Evolutionary conservation across 2,888 invertebrate species (phyloP).

Genomic region (Caenorhabditis afra): DNA sequence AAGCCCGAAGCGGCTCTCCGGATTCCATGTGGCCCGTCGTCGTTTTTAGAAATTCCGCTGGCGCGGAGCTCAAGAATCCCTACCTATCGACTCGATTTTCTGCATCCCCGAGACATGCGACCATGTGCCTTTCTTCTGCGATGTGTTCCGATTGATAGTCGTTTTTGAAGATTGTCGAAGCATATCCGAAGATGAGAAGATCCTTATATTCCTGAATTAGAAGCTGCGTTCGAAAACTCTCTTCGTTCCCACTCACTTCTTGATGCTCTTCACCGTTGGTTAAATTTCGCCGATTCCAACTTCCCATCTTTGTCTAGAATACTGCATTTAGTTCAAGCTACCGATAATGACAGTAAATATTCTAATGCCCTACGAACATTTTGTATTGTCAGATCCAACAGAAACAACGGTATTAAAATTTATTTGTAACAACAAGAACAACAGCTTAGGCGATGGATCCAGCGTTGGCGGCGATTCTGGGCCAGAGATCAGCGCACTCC

Average conservation of each 20-base stretch:
- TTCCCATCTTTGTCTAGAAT: constrained; percentile 28
- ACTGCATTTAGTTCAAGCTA: too few species aligned
- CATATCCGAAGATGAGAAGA: constrained; percentile 74
- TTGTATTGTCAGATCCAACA: constrained; percentile 2
- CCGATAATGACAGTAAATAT: constrained; percentile 7
- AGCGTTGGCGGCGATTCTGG: constrained; percentile 99
- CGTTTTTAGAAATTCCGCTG: neutral
- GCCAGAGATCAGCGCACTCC: constrained; percentile 99
- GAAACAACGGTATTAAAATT: constrained; percentile 53
- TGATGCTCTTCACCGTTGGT: neutral
- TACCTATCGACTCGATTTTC: constrained; percentile 66
- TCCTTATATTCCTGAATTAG: constrained; percentile 61
- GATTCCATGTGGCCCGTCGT: neutral
- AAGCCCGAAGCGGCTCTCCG: neutral
- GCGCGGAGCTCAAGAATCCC: constrained; percentile 2
- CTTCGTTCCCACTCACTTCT: constrained; percentile 25
- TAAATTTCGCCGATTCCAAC: constrained; percentile 56
- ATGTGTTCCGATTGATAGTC: constrained; percentile 62
- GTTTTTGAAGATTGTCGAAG: constrained; percentile 67
- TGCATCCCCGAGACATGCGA: constrained; percentile 73
- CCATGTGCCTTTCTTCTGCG: constrained; percentile 71
- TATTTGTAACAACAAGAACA: constrained; percentile 62
- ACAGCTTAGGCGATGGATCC: constrained; percentile 92
- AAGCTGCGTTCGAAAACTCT: neutral
- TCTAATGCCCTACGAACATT: constrained; percentile 23